Percentiles rank a stretch among this genome's conserved stretches.
Conservation (phyloP, 2,888 invertebrate species). For the Caenorhabditis sinica region DNA sequence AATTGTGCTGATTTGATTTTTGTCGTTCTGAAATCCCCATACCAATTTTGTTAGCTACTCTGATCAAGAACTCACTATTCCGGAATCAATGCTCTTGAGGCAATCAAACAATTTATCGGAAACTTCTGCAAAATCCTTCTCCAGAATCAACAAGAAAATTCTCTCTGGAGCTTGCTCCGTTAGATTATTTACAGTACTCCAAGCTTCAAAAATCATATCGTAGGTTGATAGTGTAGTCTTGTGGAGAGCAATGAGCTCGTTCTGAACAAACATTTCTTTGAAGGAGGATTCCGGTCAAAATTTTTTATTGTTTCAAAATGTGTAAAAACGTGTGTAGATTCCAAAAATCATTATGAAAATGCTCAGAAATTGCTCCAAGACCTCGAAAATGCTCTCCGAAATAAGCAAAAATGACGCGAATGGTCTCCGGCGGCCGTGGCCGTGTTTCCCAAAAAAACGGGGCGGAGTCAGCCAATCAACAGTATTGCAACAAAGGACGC, state of each 20-base stretch:
- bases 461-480: no score
- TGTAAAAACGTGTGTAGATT: no score
- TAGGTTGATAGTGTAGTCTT: neutral
- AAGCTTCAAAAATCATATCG: neutral
- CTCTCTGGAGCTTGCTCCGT: neutral
- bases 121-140: neutral
- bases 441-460: no score
- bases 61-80: neutral
- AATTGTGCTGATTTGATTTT: neutral
- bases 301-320: no score
- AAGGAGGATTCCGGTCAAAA: no score
- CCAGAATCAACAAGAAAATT: neutral
- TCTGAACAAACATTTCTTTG: neutral
- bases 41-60: neutral
- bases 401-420: no score
- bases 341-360: no score
- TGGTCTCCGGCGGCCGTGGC: no score
- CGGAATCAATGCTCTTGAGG: neutral
- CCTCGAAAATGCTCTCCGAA: no score
- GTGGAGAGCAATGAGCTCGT: neutral
- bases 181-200: neutral
- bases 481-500: no score
- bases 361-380: no score
- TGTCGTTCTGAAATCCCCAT: neutral
- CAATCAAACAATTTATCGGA: neutral